Percentiles rank a stretch among this genome's conserved stretches.
These are phyloP conservation scores for Loriculus beryllinus DNA, from an alignment of 2,797 vertebrate genomes.

Conservation along the genomic window DNA sequence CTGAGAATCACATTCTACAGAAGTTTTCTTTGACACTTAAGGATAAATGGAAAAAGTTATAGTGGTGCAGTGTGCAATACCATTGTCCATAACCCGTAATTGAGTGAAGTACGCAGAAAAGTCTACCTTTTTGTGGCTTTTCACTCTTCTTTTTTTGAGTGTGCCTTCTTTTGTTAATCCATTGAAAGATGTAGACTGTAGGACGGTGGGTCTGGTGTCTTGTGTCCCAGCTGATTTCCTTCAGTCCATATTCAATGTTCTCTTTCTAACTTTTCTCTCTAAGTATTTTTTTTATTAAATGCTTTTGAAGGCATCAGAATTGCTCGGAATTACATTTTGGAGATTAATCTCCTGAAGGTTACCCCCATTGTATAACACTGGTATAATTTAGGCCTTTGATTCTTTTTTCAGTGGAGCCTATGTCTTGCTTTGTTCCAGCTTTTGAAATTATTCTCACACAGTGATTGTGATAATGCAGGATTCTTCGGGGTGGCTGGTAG, in stretches of 20 bases:
- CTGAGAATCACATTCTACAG: not conserved
- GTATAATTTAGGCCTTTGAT: conserved; percentile 10
- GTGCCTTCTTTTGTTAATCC: not conserved
- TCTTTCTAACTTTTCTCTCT: not conserved
- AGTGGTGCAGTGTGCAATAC: not conserved
- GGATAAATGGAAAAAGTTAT: not conserved
- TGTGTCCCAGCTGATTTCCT: not conserved
- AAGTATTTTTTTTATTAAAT: not conserved
- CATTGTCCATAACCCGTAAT: not conserved
- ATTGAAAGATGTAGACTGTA: not conserved
- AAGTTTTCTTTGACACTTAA: not conserved
- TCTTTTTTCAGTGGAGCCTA: not conserved
- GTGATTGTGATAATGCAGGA: not conserved
- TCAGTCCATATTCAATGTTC: not conserved
- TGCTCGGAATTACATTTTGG: not conserved
- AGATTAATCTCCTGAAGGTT: conserved; percentile 11
- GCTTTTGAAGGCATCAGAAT: not conserved
- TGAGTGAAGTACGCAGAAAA: not conserved
- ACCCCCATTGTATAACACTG: not conserved
- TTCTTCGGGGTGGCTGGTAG: not conserved
- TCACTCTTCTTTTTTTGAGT: not conserved
- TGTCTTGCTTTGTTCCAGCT: conserved; percentile 19
- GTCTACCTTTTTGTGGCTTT: not conserved
- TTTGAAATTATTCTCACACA: not conserved
- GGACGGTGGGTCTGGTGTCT: not conserved